Evolutionary conservation across 2,888 invertebrate species (phyloP), one percentile per base, ranked within the genome.

Genomic region (Celastrina argiolus): DNA sequence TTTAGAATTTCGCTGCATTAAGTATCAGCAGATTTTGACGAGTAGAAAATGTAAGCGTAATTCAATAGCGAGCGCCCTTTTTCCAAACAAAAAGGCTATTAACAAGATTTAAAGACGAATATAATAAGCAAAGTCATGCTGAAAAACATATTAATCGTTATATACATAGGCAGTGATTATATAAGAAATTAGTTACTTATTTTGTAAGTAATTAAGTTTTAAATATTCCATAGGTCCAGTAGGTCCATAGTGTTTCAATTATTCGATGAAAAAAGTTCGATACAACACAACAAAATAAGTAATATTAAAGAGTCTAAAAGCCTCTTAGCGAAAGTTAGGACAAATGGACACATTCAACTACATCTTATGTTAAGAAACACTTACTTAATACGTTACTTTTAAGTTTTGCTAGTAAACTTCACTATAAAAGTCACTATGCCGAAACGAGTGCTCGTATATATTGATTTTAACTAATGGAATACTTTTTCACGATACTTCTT

Each of bases 241-340:
- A n/a, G n/a, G n/a, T n/a, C n/a, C n/a, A n/a, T n/a, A n/a, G n/a
- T n/a, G n/a, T n/a, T n/a, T n/a, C n/a, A n/a, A n/a, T n/a, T 31
- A 31, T 31, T 31, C 7, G 31, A 31, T 7, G 6, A 31, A 6
- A 31, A 45, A 45, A 45, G 18, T 3, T 45, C 6, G 12, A 12
- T 12, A 51, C 22, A 51, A 8, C 51, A 51, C 22, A 51, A 26
- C 51, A 51, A 51, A 51, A 51, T 51, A 51, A 51, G 12, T 22
- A 51, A 26, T 51, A 51, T 14, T 51, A 51, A 51, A 51, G 51
- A 51, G 51, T 14, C 51, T 26, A 51, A 51, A 51, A 51, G 51
- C 22, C 51, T 51, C 22, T 51, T 51, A 51, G 51, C 6, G 51
- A 51, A 51, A 51, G 22, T 51, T 12, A 22, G 12, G 22, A 51